These are phyloP conservation scores for Coregonus ussuriensis DNA, from an alignment of 2,797 vertebrate genomes.

Conservation along the genomic window DNA sequence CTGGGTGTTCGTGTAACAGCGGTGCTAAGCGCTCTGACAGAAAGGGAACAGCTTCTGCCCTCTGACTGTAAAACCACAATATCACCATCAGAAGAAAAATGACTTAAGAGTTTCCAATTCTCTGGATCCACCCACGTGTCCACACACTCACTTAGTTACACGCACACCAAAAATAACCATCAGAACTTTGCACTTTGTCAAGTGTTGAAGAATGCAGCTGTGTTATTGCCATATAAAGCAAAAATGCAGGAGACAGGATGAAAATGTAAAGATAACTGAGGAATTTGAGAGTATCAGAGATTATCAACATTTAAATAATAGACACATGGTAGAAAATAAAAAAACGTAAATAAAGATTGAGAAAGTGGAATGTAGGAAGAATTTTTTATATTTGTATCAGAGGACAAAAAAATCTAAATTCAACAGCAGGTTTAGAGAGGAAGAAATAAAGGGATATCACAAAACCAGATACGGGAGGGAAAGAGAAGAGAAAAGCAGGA, in stretches of 20 bases:
- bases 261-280: neutral
- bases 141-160: neutral
- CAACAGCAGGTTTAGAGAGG: neutral
- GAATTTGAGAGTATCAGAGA: neutral
- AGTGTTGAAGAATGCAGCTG: neutral
- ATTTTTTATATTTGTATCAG: neutral
- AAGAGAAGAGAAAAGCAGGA: neutral
- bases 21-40: constrained; percentile 38
- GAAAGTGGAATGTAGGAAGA: neutral
- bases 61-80: constrained; percentile 37
- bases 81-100: constrained; percentile 15
- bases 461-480: neutral
- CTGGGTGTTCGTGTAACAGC: neutral
- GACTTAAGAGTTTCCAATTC: constrained; percentile 31
- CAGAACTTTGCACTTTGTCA: constrained; percentile 51
- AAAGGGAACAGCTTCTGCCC: constrained; percentile 21
- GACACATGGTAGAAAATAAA: neutral
- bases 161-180: constrained; percentile 19
- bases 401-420: neutral
- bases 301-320: neutral
- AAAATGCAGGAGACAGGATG: neutral
- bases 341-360: neutral
- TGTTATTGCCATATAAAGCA: neutral
- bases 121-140: constrained; percentile 19
- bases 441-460: neutral